These are phyloP conservation scores for Riparia riparia DNA, from an alignment of 2,113 vertebrate species.

Conservation along the genomic window DNA sequence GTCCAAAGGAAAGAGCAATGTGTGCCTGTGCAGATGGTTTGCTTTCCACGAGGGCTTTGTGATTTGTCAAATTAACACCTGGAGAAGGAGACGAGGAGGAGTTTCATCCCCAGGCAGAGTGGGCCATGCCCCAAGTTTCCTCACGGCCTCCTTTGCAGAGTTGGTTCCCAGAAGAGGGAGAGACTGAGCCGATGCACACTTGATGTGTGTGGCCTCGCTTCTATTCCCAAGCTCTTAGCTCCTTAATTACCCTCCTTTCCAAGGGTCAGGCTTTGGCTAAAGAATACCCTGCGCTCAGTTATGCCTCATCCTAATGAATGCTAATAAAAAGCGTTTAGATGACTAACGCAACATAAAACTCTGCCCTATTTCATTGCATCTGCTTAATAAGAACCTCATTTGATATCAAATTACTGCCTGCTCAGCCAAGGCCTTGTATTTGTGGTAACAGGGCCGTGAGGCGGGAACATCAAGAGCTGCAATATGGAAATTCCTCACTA, in stretches of 20 bases:
- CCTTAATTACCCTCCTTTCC: conserved; percentile 73
- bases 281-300: conserved; percentile 76
- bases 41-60: conserved; percentile 55
- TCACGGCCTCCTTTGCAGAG: conserved; percentile 43
- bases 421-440: conserved; percentile 80
- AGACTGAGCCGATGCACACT: not conserved
- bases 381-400: conserved; percentile 83
- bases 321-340: conserved; percentile 84
- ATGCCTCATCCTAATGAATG: conserved; percentile 84
- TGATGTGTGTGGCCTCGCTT: conserved; percentile 75
- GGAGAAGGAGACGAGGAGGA: conserved; percentile 41
- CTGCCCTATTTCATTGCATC: conserved; percentile 75
- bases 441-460: conserved; percentile 77
- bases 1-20: not conserved
- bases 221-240: conserved; percentile 36
- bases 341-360: conserved; percentile 77
- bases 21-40: not conserved
- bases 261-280: conserved; percentile 73
- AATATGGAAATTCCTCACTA: conserved; percentile 89
- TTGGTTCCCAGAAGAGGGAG: not conserved
- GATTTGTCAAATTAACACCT: conserved; percentile 78
- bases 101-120: conserved; percentile 16
- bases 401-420: conserved; percentile 85
- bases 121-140: conserved; percentile 61
- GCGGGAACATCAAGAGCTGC: conserved; percentile 87